These are phyloP conservation scores for Neopelma chrysocephalum DNA, from an alignment of 2,797 vertebrate species.

Conservation along the genomic window DNA sequence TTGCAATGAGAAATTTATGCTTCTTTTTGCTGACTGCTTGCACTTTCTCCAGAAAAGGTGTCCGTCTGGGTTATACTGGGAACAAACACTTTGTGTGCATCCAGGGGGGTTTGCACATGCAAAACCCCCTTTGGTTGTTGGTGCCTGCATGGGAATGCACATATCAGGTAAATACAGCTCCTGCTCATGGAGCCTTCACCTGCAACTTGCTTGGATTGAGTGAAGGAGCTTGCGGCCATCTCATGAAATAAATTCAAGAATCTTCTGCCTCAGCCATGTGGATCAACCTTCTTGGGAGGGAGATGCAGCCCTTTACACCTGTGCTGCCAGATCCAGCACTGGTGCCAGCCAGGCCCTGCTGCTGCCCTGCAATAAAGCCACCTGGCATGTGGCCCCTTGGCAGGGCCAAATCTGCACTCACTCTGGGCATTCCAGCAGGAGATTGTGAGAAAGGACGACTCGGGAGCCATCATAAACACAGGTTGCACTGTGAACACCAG, in stretches of 20 bases:
- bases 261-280: not conserved
- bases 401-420: not conserved
- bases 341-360: not conserved
- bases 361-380: not conserved
- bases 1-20: conserved; percentile 25
- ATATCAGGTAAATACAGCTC: not conserved
- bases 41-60: not conserved
- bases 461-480: conserved; percentile 38
- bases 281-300: not conserved
- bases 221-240: not conserved
- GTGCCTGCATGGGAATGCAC: not conserved
- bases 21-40: not conserved
- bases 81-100: not conserved
- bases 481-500: not conserved
- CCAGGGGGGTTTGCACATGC: not conserved
- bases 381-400: not conserved
- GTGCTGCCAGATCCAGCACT: not conserved
- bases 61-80: not conserved
- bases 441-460: conserved; percentile 25
- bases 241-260: not conserved
- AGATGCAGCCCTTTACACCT: not conserved
- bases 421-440: not conserved
- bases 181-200: not conserved
- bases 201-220: not conserved
- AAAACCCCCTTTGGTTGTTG: not conserved